Conservation (phyloP, 2,888 invertebrate species). For the Apodemia mormo region DNA sequence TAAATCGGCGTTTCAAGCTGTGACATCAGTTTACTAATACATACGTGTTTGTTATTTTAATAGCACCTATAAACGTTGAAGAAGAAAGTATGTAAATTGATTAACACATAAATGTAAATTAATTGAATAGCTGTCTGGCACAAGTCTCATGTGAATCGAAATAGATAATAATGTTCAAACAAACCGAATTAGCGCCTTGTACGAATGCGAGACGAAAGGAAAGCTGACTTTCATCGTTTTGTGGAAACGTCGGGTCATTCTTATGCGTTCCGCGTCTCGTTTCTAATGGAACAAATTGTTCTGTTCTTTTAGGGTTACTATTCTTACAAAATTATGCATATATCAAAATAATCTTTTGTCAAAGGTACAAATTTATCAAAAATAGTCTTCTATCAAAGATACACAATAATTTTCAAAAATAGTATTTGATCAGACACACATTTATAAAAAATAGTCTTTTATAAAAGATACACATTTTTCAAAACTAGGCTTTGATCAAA, state of each 20-base stretch:
- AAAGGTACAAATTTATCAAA: no score
- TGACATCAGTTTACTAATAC: no score
- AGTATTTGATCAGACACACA: no score
- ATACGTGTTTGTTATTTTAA: not conserved
- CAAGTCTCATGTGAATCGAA: slow-evolving; percentile 4
- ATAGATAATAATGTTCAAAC: slow-evolving; percentile 16
- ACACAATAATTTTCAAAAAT: no score
- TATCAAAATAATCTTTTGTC: no score
- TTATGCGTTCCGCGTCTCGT: slow-evolving; percentile 38
- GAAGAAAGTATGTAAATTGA: not conserved
- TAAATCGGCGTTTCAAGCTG: no score
- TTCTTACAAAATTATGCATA: not conserved
- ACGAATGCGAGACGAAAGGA: slow-evolving; percentile 28
- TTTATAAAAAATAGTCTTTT: no score
- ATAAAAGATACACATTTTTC: no score
- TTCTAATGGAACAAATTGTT: slow-evolving; percentile 23
- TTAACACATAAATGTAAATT: not conserved
- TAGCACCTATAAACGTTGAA: not conserved
- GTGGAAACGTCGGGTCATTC: slow-evolving; percentile 40
- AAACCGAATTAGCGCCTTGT: slow-evolving; percentile 9
- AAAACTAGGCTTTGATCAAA: no score
- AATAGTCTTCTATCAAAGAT: no score
- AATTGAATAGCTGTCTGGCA: not conserved
- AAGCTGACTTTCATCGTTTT: slow-evolving; percentile 43
- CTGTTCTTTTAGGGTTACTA: slow-evolving; percentile 19